phyloP scores from a whole-genome alignment of 2,113 vertebrate species.

The Gavialis gangeticus region DNA sequence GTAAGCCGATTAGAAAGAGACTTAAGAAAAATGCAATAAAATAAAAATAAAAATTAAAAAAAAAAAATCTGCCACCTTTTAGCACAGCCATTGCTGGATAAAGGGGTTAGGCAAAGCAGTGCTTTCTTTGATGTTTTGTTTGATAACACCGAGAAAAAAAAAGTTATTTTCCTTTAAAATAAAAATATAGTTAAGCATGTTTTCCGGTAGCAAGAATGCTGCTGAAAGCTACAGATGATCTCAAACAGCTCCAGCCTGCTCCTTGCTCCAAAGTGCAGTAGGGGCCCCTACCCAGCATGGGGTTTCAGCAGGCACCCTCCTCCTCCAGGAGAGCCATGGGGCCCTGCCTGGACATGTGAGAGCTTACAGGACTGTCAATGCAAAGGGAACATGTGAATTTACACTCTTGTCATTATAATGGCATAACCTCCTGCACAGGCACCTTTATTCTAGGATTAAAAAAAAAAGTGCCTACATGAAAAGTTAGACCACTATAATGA shows the following conservation, averaged over 20 bases:
- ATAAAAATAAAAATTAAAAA: not conserved
- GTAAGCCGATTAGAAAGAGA: conserved; percentile 18
- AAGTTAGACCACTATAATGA: not conserved
- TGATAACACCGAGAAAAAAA: not conserved
- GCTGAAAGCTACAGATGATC: too few species aligned
- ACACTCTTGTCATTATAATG: not conserved
- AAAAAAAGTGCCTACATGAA: too few species aligned
- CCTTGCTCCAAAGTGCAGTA: not conserved
- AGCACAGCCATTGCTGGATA: conserved; percentile 17
- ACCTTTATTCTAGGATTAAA: too few species aligned
- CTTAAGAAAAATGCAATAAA: too few species aligned
- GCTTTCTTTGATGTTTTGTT: not conserved
- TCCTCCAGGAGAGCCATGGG: not conserved
- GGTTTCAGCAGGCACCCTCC: not conserved
- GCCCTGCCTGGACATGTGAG: not conserved
- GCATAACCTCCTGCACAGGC: too few species aligned
- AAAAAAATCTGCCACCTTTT: conserved; percentile 40
- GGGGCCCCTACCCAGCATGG: accelerated
- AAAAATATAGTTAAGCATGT: conserved; percentile 7
- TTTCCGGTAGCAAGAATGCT: not conserved
- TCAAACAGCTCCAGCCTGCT: not conserved
- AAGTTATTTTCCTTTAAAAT: not conserved
- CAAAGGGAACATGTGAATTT: not conserved
- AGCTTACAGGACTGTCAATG: not conserved
- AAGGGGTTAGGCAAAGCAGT: not conserved